Conservation (phyloP, 35 echinoderm and acorn worm species). For the Antedon bifida region DNA sequence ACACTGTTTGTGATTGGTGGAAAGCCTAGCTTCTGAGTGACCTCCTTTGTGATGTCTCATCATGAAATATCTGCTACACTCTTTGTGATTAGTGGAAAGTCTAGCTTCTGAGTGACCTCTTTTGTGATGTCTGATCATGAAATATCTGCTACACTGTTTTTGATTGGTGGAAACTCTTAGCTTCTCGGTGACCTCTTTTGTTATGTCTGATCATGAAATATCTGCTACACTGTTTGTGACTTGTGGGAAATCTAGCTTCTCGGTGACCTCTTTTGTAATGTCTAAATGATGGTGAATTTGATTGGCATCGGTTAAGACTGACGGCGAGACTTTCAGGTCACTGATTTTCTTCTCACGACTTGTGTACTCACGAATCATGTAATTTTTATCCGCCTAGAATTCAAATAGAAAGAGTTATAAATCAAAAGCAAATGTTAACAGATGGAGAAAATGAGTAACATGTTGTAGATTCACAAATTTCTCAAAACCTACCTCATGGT, state of each 20-base stretch:
- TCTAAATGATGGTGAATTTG: slow-evolving; percentile 38
- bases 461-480: too few relatives aligned
- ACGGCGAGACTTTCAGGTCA: slow-evolving; percentile 36
- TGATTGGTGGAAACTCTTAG: too few relatives aligned
- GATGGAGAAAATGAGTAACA: too few relatives aligned
- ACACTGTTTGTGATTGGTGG: too few relatives aligned
- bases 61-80: too few relatives aligned
- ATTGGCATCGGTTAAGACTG: slow-evolving; percentile 34
- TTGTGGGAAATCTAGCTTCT: slow-evolving; percentile 17
- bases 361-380: slow-evolving; percentile 70
- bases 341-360: slow-evolving; percentile 69
- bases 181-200: too few relatives aligned
- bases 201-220: slow-evolving; percentile 7
- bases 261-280: neutral
- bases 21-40: too few relatives aligned
- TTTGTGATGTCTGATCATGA: too few relatives aligned
- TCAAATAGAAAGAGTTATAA: neutral
- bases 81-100: too few relatives aligned
- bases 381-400: slow-evolving; percentile 62
- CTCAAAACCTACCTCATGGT: slow-evolving; percentile 81
- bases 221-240: neutral
- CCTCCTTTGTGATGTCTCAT: too few relatives aligned
- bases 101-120: too few relatives aligned
- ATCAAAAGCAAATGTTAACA: neutral
- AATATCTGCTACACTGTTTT: too few relatives aligned